Conservation (phyloP, 2,888 invertebrate species). For the Glaucopsyche alexis region DNA sequence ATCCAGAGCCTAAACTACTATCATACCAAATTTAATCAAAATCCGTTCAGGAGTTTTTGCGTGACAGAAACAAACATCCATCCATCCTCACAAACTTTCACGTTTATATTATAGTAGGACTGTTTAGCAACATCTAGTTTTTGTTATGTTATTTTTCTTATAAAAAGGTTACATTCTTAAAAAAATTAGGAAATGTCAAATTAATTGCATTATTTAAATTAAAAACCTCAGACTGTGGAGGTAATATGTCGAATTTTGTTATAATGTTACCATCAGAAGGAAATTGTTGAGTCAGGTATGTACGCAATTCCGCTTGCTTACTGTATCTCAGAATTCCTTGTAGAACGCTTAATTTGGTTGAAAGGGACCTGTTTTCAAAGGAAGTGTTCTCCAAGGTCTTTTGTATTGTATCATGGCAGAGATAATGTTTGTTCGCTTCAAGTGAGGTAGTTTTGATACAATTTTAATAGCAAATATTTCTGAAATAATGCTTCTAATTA, state of each 20-base stretch:
- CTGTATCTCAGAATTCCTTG: conserved; percentile 36
- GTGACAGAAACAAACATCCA: too few relatives aligned
- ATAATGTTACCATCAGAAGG: background rate
- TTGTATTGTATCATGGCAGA: conserved; percentile 4
- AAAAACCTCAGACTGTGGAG: background rate
- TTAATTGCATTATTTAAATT: background rate
- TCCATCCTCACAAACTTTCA: too few relatives aligned
- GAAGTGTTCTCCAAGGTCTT: conserved; percentile 34
- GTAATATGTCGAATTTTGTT: conserved; percentile 7
- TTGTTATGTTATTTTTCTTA: too few relatives aligned
- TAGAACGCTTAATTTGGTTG: conserved; percentile 42
- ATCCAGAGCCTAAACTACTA: too few relatives aligned
- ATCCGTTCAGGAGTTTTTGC: too few relatives aligned
- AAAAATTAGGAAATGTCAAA: background rate
- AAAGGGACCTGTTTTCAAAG: conserved; percentile 41
- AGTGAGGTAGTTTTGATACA: background rate
- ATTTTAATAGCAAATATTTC: conserved; percentile 10
- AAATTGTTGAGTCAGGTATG: conserved; percentile 37
- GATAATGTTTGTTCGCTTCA: conserved; percentile 5
- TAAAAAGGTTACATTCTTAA: background rate
- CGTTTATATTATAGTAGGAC: too few relatives aligned
- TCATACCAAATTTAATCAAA: too few relatives aligned
- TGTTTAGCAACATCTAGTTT: too few relatives aligned
- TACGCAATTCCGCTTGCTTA: conserved; percentile 40
- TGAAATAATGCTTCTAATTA: background rate